Conservation (phyloP, 2,797 vertebrate species). For the Dermochelys coriacea region DNA sequence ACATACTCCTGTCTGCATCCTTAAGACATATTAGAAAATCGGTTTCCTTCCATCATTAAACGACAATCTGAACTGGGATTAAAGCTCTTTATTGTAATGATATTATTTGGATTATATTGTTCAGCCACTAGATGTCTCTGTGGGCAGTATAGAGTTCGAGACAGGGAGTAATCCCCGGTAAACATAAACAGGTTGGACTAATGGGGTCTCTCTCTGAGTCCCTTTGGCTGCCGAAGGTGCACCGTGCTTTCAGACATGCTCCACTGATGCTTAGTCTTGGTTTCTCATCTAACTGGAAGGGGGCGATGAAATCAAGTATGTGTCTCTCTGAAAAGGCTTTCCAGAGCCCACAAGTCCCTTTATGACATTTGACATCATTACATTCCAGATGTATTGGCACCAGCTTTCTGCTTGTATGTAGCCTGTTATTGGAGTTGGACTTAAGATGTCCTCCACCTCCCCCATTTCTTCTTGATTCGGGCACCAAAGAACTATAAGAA, state of each 20-base stretch:
- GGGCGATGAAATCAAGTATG: background rate
- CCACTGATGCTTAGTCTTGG: background rate
- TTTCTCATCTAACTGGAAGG: background rate
- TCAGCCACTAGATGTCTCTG: background rate
- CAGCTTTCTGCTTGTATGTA: background rate
- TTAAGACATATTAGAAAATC: background rate
- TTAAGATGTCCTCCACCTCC: background rate
- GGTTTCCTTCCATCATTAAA: background rate
- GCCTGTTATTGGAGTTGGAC: background rate
- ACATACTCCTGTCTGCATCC: background rate
- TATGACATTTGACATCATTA: background rate
- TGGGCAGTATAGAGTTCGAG: background rate
- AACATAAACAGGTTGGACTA: background rate
- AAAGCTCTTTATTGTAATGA: background rate
- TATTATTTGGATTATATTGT: background rate
- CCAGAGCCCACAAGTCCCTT: background rate
- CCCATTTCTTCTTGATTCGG: background rate
- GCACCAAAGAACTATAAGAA: background rate
- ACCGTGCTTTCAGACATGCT: background rate
- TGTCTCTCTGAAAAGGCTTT: background rate
- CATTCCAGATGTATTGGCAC: background rate
- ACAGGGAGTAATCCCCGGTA: background rate
- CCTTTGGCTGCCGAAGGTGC: background rate
- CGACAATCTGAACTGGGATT: background rate
- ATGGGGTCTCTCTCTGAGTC: background rate